phyloP scores from a whole-genome alignment of 1,140 invertebrate species.

The Drosophila hydei region DNA sequence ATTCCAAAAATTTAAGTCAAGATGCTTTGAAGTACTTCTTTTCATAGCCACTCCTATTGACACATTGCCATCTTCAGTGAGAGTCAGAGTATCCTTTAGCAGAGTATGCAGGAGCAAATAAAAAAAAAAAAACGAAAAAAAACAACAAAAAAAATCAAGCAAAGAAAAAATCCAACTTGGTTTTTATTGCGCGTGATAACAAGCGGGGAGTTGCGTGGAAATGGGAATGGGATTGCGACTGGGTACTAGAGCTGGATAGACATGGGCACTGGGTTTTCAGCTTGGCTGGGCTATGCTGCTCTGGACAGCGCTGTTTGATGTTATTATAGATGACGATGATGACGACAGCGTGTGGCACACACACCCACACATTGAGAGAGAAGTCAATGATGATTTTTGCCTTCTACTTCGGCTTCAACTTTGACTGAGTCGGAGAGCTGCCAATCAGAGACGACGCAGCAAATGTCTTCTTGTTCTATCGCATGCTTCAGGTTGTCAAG shows the following conservation, averaged over 20 bases:
- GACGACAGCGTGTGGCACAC: constrained; percentile 45
- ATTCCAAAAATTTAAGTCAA: neutral
- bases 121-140: constrained; percentile 8
- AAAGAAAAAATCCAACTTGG: constrained; percentile 53
- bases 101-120: constrained; percentile 46
- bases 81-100: constrained; percentile 45
- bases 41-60: constrained; percentile 28
- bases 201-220: constrained; percentile 60
- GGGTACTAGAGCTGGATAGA: constrained; percentile 5
- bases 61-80: constrained; percentile 37
- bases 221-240: constrained; percentile 29
- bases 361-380: neutral
- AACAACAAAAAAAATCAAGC: constrained; percentile 14
- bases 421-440: constrained; percentile 43
- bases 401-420: constrained; percentile 12
- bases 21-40: neutral
- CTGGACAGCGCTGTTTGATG: constrained; percentile 75
- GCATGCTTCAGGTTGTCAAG: constrained; percentile 75
- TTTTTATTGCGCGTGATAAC: constrained; percentile 80
- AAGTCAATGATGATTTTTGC: constrained; percentile 46
- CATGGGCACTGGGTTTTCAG: constrained; percentile 40
- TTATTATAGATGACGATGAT: constrained; percentile 81
- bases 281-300: constrained; percentile 38
- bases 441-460: constrained; percentile 74
- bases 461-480: constrained; percentile 72